Percentiles rank a stretch among this genome's conserved stretches.
These are phyloP conservation scores for Pogonus chalceus DNA, from an alignment of 1,140 invertebrate species.

Conservation along the genomic window DNA sequence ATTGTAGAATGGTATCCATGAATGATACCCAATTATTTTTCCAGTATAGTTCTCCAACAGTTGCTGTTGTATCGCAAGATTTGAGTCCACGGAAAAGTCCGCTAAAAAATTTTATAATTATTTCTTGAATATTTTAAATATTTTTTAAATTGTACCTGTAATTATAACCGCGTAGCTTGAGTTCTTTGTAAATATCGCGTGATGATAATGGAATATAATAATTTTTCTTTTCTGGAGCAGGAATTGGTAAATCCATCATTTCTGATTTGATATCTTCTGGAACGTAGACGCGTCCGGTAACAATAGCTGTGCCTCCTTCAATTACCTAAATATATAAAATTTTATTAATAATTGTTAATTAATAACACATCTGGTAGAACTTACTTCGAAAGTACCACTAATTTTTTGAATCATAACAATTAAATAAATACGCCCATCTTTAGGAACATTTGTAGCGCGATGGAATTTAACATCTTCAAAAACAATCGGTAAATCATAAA, in stretches of 20 bases:
- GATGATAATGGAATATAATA: slow-evolving; percentile 38
- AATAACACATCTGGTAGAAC: too few relatives aligned
- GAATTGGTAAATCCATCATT: slow-evolving; percentile 31
- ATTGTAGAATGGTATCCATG: slow-evolving; percentile 87
- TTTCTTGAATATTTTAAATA: not conserved
- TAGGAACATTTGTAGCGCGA: slow-evolving; percentile 71
- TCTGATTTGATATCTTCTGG: slow-evolving; percentile 36
- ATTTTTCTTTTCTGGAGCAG: slow-evolving; percentile 31
- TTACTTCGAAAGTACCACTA: slow-evolving; percentile 68
- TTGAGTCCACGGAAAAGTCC: slow-evolving; percentile 60
- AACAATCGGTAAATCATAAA: slow-evolving; percentile 66
- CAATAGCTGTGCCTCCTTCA: slow-evolving; percentile 66
- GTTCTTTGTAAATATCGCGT: slow-evolving; percentile 86
- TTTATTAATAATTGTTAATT: too few relatives aligned
- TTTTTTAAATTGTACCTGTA: slow-evolving; percentile 47
- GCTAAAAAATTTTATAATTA: slow-evolving; percentile 18
- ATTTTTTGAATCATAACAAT: slow-evolving; percentile 73
- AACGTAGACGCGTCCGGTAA: slow-evolving; percentile 56
- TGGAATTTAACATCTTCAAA: slow-evolving; percentile 84
- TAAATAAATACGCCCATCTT: slow-evolving; percentile 59
- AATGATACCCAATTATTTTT: slow-evolving; percentile 81
- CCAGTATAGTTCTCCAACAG: slow-evolving; percentile 50
- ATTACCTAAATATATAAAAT: slow-evolving; percentile 42
- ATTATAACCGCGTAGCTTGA: slow-evolving; percentile 83
- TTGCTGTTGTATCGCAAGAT: slow-evolving; percentile 39